Evolutionary conservation across 2,113 vertebrate species (phyloP).

Genomic region (Microtus pennsylvanicus): DNA sequence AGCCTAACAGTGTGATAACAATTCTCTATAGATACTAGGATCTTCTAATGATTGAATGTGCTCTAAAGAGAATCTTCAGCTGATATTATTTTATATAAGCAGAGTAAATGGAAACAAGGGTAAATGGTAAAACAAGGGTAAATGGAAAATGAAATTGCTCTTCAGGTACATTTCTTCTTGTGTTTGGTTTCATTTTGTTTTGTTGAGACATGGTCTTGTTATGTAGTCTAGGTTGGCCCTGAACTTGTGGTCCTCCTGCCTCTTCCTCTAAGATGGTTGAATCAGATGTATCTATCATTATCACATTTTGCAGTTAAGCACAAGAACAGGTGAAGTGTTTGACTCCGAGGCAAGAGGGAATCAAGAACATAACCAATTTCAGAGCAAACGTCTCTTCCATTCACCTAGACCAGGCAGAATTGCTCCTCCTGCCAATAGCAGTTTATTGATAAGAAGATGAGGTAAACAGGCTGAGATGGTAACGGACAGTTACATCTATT

Average conservation of each 20-base stretch:
- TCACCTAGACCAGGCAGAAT: neutral
- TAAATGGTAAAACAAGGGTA: neutral
- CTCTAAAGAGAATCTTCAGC: neutral
- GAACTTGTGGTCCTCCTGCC: neutral
- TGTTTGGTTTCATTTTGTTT: neutral
- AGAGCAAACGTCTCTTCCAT: neutral
- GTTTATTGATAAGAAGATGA: neutral
- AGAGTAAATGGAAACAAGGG: neutral
- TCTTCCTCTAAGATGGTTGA: neutral
- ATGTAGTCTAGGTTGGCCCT: neutral
- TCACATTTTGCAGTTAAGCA: neutral
- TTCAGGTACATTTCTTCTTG: neutral
- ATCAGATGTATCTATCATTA: neutral
- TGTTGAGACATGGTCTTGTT: neutral
- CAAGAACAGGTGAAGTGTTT: neutral
- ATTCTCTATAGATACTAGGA: neutral
- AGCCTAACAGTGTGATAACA: neutral
- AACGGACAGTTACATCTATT: neutral
- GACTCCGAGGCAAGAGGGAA: neutral
- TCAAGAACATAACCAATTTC: neutral
- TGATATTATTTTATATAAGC: neutral
- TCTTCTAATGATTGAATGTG: neutral
- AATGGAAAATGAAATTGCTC: neutral
- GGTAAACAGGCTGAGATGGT: neutral
- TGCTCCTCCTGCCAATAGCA: rapidly evolving